Base-by-base conservation (phyloP, 2,888 invertebrate species). In the Limnephilus auricula region DNA sequence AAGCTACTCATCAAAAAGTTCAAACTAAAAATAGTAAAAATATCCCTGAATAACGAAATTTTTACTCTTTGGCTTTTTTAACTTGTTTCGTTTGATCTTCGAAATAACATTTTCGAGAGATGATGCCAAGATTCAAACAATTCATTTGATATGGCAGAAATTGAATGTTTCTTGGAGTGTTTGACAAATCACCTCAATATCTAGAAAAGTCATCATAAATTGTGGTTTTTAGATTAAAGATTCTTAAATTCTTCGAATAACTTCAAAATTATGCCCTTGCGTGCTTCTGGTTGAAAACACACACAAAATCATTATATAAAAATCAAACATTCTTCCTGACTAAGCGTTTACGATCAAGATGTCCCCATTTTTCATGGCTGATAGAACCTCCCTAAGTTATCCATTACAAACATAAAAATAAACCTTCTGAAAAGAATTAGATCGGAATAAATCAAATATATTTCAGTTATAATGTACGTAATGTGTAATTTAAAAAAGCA, bases 391-490 rank as follows among this genome's bases (percentile, higher is more conserved):
- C 65, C 2, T 9, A 25, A 3, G 25, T n/a, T 65, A 65, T 65
- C 65, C 65, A 65, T 65, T n/a, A 9, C 65, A n/a, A 25, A 65
- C 65, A 65, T 65, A 65, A 65, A 65, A 65, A 65, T 65, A 65
- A 65, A 65, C 65, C 65, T 65, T 65, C 5, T 65, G 65, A 65
- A 65, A 65, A 65, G 65, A 65, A n/a, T 65, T 25, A n/a, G 2
- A 80, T 37, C 31, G 90, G 91, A 79, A 45, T 30, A 79, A 87
- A 45, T 45, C 50, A 83, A 84, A 50, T 90, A 82, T n/a, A 65
- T 65, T 65, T 90, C 2, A 25, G 65, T 65, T 65, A 65, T n/a
- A 65, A 65, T 65, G 65, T 65, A 65, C 65, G 65, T 65, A 65
- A 65, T 25, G 65, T 25, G 65, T 65, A 65, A 65, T 65, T 65